Base-by-base conservation (phyloP, 1,140 invertebrate genomes). In the Drosophila simulans region DNA sequence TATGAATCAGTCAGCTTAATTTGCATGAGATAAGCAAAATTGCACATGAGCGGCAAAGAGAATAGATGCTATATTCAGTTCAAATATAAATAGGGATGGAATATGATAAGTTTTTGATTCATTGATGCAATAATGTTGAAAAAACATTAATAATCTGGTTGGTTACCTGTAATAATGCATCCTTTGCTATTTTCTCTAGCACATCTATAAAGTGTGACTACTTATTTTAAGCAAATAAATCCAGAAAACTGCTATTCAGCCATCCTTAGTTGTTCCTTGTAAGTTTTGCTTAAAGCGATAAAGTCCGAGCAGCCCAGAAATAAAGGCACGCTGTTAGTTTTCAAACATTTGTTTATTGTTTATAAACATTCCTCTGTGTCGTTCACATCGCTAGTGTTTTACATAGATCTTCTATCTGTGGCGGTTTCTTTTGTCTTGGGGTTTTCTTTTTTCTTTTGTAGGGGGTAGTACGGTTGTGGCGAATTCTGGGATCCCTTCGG, bases 321-420 rank as follows among this genome's bases (percentile, higher is more conserved):
- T 13, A 37, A 65, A 76, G 46, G 7, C 39, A 22, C 11, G 39
- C 40, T 69, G 52, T 64, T 88, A 77, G 83, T 88, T 86, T 77
- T 88, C 84, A 88, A 88, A 88, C 83, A 88, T 79, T 88, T 88
- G 65, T 88, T 88, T 88, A 88, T 88, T 88, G 84, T 77, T 86
- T 86, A 86, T 88, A 88, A 88, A 88, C 83, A 62, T 89, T 88
- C 65, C 63, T 78, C 55, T 65, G 64, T 68, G 59, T 68, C 39
- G 59, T 65, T 68, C 60, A 68, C 64, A 68, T 68, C 64, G 59
- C 64, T 65, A 25, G 59, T 68, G 64, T 64, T 43, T 52, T 68
- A 68, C 64, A 68, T 65, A 52, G 49, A 52, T 52, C 31, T 12
- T 35, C 49, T 52, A 52, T 35, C 49, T 68, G 46, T 68, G 64